phyloP scores from a whole-genome alignment of 2,888 invertebrate genomes.

The Philopedon plagiatum region DNA sequence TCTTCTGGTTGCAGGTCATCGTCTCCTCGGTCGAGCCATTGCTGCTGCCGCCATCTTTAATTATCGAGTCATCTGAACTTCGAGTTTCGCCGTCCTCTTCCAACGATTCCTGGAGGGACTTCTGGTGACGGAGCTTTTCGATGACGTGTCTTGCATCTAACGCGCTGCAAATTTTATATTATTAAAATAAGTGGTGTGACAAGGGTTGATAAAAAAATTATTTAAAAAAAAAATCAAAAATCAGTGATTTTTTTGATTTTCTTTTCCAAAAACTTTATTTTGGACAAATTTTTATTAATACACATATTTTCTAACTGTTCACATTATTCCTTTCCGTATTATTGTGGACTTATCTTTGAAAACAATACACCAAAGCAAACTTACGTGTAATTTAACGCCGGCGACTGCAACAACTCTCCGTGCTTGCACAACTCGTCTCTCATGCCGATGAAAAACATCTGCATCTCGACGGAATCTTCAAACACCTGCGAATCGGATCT shows the following conservation, averaged over 20 bases:
- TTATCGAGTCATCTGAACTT: constrained; percentile 69
- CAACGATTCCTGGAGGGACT: constrained; percentile 82
- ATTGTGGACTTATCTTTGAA: too few relatives aligned
- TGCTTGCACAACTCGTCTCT: constrained; percentile 81
- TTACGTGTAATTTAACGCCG: constrained; percentile 84
- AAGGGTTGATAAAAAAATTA: too few relatives aligned
- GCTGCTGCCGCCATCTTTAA: constrained; percentile 59
- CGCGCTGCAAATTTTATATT: too few relatives aligned
- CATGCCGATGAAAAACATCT: constrained; percentile 89
- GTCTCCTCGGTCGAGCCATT: constrained; percentile 70
- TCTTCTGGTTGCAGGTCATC: constrained; percentile 83
- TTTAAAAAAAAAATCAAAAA: too few relatives aligned
- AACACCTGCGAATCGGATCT: constrained; percentile 95
- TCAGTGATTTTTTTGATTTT: too few relatives aligned
- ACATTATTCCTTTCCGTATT: too few relatives aligned
- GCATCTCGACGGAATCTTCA: constrained; percentile 95
- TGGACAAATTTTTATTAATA: too few relatives aligned
- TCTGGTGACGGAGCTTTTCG: constrained; percentile 82
- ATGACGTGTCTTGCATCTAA: constrained; percentile 82
- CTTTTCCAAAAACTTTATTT: too few relatives aligned
- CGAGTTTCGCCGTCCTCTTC: constrained; percentile 81
- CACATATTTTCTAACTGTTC: too few relatives aligned
- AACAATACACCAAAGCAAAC: constrained; percentile 69
- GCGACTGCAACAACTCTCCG: constrained; percentile 85
- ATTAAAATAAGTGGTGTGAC: too few relatives aligned